Base-by-base conservation (phyloP, 30 jellyfish, hydroid and myxozoan species). In the Chrysaora quinquecirrha region DNA sequence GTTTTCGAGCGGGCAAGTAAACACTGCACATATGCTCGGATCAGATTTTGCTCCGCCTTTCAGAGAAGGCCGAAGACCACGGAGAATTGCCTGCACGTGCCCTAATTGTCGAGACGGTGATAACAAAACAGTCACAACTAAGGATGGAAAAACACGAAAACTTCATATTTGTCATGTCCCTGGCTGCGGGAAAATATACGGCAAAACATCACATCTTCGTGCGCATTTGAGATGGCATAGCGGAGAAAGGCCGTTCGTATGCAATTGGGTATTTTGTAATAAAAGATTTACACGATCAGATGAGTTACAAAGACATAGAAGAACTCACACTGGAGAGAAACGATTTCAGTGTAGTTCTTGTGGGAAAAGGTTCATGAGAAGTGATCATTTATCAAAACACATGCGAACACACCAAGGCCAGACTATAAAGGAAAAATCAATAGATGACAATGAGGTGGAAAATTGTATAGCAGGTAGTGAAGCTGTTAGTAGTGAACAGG, bases 71-170 rank as follows among this genome's bases (percentile, higher is more conserved):
- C 86, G 99, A 29, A 78, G 99, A 78, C 99, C 99, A 76, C 90
- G 99, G 63, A 78, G 99, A 64, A 95, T 95, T 34, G 99, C 99
- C 32, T 95, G 99, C 89, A 95, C 99, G 86, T 95, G 99, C 87
- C 99, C 99, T 30, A 95, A 95, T 79, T 95, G 99, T 50, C 96
- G 97, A 35, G 99, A 88, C 68, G 99, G 99, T 18, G 99, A 95
- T 83, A 88, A 88, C 78, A 95, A 95, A 85, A 88, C 99, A 34
- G 97, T 95, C 1, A 84, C 97, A 3, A 95, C 97, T 21, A 95
- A 95, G 67, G 97, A 90, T 73, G 99, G 99, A 11, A 95, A 95
- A 67, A 93, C 94, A 22, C 70, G 99, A 49, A 95, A 95, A 75
- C 56, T 95, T 28, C 99, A 95, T 52, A 81, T 95, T 10, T 95